These are phyloP conservation scores for Labeo catla DNA, from an alignment of 2,113 vertebrate species.

Conservation along the genomic window DNA sequence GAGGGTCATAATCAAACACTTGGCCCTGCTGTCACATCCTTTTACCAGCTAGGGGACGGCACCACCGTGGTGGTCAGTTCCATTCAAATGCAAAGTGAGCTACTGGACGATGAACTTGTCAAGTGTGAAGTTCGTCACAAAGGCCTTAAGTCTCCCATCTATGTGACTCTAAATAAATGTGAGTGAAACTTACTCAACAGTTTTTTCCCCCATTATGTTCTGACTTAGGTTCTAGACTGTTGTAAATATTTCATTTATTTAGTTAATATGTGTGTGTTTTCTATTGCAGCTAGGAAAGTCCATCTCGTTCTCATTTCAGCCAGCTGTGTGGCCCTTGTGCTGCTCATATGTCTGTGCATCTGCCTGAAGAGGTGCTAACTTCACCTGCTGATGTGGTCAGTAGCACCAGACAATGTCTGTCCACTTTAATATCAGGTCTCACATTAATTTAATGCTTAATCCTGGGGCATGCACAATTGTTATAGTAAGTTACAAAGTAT, in stretches of 20 bases:
- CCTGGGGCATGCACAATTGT: not conserved
- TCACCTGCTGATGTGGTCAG: constrained; percentile 68
- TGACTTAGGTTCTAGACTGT: not conserved
- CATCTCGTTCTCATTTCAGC: constrained; percentile 67
- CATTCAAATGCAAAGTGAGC: constrained; percentile 62
- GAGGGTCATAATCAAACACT: constrained; percentile 54
- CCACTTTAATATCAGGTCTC: not conserved
- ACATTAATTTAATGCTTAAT: not conserved
- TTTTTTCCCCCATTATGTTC: not conserved
- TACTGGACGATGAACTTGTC: constrained; percentile 61
- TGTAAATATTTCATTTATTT: constrained; percentile 12
- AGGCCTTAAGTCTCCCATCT: constrained; percentile 66
- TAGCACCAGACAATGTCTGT: constrained; percentile 13
- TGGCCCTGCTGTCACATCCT: constrained; percentile 55
- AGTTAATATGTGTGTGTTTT: constrained; percentile 24
- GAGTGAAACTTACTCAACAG: constrained; percentile 13
- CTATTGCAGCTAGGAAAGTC: constrained; percentile 58
- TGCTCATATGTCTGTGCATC: constrained; percentile 73
- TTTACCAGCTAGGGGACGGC: constrained; percentile 69
- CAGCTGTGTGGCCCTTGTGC: constrained; percentile 60
- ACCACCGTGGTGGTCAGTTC: constrained; percentile 73
- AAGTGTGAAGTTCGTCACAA: constrained; percentile 72
- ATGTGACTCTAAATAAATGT: constrained; percentile 62
- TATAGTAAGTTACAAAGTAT: too few species aligned
- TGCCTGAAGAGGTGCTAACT: constrained; percentile 73